Evolutionary conservation across 2,888 invertebrate genomes (phyloP).

Genomic region (Stegophylla sp.): DNA sequence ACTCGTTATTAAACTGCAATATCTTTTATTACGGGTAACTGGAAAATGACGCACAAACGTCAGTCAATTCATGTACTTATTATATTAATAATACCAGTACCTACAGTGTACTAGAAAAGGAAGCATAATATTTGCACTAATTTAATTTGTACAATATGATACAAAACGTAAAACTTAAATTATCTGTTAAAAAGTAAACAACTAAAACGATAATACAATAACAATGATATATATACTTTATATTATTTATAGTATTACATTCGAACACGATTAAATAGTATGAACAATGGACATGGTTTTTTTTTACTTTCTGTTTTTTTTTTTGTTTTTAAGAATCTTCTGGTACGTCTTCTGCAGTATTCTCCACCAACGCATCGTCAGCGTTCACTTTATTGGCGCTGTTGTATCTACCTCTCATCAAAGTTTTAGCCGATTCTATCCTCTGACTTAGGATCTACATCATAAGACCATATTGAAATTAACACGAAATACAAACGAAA

Average conservation of each 20-base stretch:
- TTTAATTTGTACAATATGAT: conserved; percentile 1
- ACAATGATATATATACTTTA: not conserved
- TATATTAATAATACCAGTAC: too few relatives aligned
- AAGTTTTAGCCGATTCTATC: conserved; percentile 63
- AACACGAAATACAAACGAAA: not conserved
- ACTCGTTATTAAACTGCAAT: too few relatives aligned
- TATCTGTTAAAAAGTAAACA: not conserved
- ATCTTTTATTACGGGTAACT: too few relatives aligned
- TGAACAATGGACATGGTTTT: not conserved
- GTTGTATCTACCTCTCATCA: conserved; percentile 61
- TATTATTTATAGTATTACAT: not conserved
- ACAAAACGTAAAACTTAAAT: not conserved
- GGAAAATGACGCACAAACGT: too few relatives aligned
- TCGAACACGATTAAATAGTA: not conserved
- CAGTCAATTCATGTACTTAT: too few relatives aligned
- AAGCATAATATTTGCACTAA: not conserved
- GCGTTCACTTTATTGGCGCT: conserved; percentile 21
- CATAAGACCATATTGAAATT: not conserved
- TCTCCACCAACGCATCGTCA: conserved; percentile 42
- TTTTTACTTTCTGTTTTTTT: not conserved
- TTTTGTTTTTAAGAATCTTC: conserved; percentile 38
- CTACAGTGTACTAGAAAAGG: too few relatives aligned
- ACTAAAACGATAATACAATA: not conserved
- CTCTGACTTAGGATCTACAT: conserved; percentile 63
- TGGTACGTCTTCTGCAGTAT: conserved; percentile 57